These are phyloP conservation scores for Esox masquinongy DNA, from an alignment of 2,797 vertebrate genomes.

Conservation along the genomic window DNA sequence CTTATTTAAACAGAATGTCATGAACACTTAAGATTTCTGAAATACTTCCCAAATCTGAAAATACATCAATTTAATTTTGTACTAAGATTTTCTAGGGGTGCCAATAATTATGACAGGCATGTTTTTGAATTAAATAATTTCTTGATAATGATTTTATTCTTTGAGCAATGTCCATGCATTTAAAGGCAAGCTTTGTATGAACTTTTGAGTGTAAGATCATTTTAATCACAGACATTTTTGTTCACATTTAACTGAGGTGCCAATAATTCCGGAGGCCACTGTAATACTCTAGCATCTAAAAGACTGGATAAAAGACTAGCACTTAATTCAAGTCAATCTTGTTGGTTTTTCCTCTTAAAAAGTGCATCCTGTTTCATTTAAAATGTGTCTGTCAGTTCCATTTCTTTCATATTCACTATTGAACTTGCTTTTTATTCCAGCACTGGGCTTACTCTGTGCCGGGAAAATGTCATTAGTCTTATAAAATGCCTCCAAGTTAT, in stretches of 20 bases:
- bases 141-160: too few relatives aligned
- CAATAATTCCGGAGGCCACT: background rate
- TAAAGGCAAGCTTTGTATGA: too few relatives aligned
- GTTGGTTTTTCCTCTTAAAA: background rate
- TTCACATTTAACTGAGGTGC: background rate
- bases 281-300: background rate
- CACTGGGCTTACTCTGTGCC: background rate
- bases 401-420: background rate
- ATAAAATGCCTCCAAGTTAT: background rate
- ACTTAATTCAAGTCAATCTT: background rate
- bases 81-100: too few relatives aligned
- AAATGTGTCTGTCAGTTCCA: slow-evolving; percentile 8
- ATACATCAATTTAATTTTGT: too few relatives aligned
- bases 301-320: background rate
- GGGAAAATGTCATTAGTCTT: background rate
- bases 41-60: too few relatives aligned
- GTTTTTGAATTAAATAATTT: too few relatives aligned
- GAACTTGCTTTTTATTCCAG: background rate
- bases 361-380: slow-evolving; percentile 11
- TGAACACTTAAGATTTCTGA: too few relatives aligned
- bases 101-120: too few relatives aligned
- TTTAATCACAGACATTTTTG: background rate
- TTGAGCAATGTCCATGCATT: too few relatives aligned
- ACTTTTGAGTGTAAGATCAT: too few relatives aligned
- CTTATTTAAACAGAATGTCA: too few relatives aligned